Evolutionary conservation across 2,113 vertebrate species (phyloP), one percentile per base, ranked within the genome.

Genomic region (Mormoops blainvillei): DNA sequence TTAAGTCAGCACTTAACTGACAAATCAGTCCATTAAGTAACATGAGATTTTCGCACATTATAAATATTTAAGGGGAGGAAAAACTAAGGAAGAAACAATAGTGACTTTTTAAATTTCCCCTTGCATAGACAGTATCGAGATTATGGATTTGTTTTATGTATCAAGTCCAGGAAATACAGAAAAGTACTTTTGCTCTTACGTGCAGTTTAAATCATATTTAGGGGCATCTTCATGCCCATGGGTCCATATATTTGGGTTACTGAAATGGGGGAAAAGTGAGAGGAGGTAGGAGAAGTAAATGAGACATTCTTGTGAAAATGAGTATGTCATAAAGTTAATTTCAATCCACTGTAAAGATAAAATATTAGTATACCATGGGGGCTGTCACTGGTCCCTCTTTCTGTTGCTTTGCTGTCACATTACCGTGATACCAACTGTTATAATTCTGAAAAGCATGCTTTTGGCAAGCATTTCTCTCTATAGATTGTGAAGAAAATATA

Each of bases 241-340:
- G 73, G 63, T 92, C 70, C 20, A 28, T 33, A 11, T 70, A 48
- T 78, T 91, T 33, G 77, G 41, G 48, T 80, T 3, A 43, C 15
- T 45, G 77, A 70, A 41, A 56, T 31, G 2, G 31, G 74, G 50
- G 8, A 58, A 54, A 13, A 58, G 74, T 5, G 8, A 4, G 38
- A 7, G 3, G 26, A 89, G 54, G 8, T 50, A 76, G 33, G 2
- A 84, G 68, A 94, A 87, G 52, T 76, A 65, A 96, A 71, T 86
- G 86, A 33, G 95, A 96, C 91, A 71, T 85, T 82, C 90, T 82
- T 81, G 91, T 92, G 87, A 95, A 88, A 97, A 56, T 73, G 94
- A 96, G 96, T 16, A 96, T 87, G 95, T 95, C 92, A 89, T 82
- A 90, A 98, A 98, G 97, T 98, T 98, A 98, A 82, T 97, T 98